phyloP scores from a whole-genome alignment of 2,888 invertebrate species.

The Thereva unica region DNA sequence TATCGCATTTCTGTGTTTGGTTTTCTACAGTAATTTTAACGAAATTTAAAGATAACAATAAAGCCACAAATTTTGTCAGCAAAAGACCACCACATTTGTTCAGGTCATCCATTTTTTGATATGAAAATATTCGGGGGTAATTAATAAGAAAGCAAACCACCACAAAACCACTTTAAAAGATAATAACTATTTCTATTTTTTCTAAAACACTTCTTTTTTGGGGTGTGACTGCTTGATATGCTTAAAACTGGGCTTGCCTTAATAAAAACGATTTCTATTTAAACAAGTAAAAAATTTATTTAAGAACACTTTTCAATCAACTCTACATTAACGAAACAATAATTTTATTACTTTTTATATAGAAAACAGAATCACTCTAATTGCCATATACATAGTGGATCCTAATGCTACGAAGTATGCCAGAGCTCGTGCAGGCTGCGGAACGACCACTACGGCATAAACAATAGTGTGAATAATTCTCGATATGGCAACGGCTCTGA shows the following conservation, averaged over 20 bases:
- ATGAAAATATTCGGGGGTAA: too few species aligned
- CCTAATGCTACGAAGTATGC: constrained; percentile 57
- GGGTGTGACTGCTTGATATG: background rate
- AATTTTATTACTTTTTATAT: constrained; percentile 5
- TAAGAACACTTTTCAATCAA: background rate
- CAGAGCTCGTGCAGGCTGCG: constrained; percentile 62
- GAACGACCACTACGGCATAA: constrained; percentile 61
- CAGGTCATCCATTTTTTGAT: too few species aligned
- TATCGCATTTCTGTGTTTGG: too few species aligned
- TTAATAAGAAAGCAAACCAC: too few species aligned
- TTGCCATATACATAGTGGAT: constrained; percentile 60
- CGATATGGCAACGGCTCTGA: constrained; percentile 60
- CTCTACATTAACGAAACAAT: background rate
- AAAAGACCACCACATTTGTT: too few species aligned
- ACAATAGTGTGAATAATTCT: constrained; percentile 63
- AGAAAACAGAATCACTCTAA: constrained; percentile 47
- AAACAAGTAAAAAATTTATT: background rate
- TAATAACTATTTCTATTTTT: too few species aligned
- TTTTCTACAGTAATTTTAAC: too few species aligned
- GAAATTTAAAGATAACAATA: too few species aligned
- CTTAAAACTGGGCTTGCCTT: too few species aligned
- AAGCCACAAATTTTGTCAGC: too few species aligned
- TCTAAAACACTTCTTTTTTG: background rate
- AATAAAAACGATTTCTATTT: too few species aligned
- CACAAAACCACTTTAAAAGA: too few species aligned